Evolutionary conservation across 2,888 invertebrate genomes (phyloP), one percentile per base, ranked within the genome.

Genomic region (Abrostola tripartita): DNA sequence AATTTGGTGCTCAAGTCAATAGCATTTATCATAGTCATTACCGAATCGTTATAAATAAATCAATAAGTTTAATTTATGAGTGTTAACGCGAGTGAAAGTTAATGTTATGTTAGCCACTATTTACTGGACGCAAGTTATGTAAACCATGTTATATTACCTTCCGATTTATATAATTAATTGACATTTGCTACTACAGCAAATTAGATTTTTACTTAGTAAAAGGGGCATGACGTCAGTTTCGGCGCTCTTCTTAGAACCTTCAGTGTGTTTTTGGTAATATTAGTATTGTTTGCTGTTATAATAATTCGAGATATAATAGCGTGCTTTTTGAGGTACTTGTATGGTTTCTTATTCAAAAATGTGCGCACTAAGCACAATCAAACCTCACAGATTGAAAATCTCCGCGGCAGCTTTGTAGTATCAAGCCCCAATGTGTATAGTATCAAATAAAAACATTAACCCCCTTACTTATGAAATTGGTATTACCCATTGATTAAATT

Each of bases 1-100:
- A 78, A 74, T 56, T 71, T 71, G 69, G 79, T 71, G 76, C 81
- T 68, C 60, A 56, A 66, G 78, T 82, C 79, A 81, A 83, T 84
- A 79, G 69, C 83, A 90, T 89, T 85, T 85, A 89, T 90, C 90
- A 88, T 84, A 74, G 83, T 82, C 81, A 83, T 83, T 84, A 71
- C 24, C 65, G 53, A 62, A 71, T 62, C 62, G 71, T 71, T 74
- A 70, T 59, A 79, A 69, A 86, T 86, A 79, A 81, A 83, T 83
- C 80, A 83, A 85, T 84, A 78, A 76, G 65, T 71, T 70, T 81
- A 85, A 86, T 86, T 84, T 85, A 85, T 86, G 80, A 74, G 68
- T 63, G 67, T 65, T 55, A 71, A 76, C 65, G 58, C 55, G 78
- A 47, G 88, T 86, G 87, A 87, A 87, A 87, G 88, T 80, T 68